Conservation (phyloP, 2,797 vertebrate genomes). For the Danio albolineatus region DNA sequence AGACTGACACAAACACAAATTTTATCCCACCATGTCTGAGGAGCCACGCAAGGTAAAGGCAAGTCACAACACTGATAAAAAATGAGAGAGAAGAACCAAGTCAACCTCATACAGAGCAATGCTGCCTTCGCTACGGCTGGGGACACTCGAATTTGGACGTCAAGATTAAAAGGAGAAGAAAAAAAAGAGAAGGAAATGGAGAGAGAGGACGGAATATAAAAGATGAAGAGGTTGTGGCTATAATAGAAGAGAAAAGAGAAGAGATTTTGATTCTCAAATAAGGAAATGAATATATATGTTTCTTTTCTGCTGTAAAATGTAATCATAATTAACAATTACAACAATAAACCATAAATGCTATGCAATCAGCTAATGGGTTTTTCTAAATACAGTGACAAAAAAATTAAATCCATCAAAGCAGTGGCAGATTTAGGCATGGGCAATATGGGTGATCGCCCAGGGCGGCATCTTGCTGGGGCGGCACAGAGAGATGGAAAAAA, state of each 20-base stretch:
- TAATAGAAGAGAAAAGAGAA: conserved; percentile 47
- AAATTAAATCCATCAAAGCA: too few relatives aligned
- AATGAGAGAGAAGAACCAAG: neutral
- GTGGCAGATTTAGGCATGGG: too few relatives aligned
- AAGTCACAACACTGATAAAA: neutral
- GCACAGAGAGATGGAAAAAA: too few relatives aligned
- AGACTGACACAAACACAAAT: too few relatives aligned
- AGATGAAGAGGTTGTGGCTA: neutral
- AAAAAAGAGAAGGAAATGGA: conserved; percentile 47
- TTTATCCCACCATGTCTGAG: neutral
- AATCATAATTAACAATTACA: too few relatives aligned
- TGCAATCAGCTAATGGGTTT: too few relatives aligned
- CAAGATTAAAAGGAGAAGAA: conserved; percentile 41
- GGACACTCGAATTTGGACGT: conserved; percentile 13
- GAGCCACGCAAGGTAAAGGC: neutral
- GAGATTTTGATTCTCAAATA: neutral
- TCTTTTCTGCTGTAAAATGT: too few relatives aligned
- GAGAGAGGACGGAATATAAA: neutral
- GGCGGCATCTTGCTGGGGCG: too few relatives aligned
- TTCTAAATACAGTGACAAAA: too few relatives aligned
- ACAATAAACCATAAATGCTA: too few relatives aligned
- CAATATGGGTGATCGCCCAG: too few relatives aligned
- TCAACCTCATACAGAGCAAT: neutral
- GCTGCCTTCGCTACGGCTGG: conserved; percentile 9
- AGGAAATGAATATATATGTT: too few relatives aligned